Evolutionary conservation across 2,797 vertebrate genomes (phyloP).

Genomic region (Hipposideros larvatus): DNA sequence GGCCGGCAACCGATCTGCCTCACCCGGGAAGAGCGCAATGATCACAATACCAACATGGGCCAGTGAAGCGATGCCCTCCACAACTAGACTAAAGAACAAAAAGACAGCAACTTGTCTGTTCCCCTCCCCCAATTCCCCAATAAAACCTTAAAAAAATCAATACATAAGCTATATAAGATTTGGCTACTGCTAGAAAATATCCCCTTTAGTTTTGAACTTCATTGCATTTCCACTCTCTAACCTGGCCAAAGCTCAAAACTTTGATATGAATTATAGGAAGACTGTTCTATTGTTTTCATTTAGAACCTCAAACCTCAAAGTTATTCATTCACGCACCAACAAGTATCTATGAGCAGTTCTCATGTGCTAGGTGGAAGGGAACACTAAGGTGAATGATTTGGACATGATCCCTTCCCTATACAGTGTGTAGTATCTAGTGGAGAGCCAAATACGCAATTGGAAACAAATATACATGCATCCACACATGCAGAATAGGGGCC

Average conservation of each 20-base stretch:
- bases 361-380: neutral
- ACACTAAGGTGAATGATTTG: constrained; percentile 38
- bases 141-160: neutral
- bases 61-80: too few relatives aligned
- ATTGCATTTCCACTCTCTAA: constrained; percentile 27
- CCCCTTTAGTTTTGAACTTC: neutral
- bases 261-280: constrained; percentile 45
- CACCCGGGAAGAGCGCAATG: too few relatives aligned
- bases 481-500: neutral
- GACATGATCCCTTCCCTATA: neutral
- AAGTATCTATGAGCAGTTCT: constrained; percentile 61
- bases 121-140: too few relatives aligned
- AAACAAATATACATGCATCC: neutral
- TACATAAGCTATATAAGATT: constrained; percentile 5
- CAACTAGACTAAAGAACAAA: too few relatives aligned
- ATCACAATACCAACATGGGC: too few relatives aligned
- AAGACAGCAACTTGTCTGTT: too few relatives aligned
- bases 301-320: neutral
- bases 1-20: too few relatives aligned
- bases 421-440: neutral
- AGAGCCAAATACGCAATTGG: neutral
- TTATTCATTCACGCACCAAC: constrained; percentile 37
- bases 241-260: constrained; percentile 34
- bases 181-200: constrained; percentile 19
- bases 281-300: neutral